Evolutionary conservation across 2,888 invertebrate genomes (phyloP), one percentile per base, ranked within the genome.

Genomic region (Acanthopleura granulata): DNA sequence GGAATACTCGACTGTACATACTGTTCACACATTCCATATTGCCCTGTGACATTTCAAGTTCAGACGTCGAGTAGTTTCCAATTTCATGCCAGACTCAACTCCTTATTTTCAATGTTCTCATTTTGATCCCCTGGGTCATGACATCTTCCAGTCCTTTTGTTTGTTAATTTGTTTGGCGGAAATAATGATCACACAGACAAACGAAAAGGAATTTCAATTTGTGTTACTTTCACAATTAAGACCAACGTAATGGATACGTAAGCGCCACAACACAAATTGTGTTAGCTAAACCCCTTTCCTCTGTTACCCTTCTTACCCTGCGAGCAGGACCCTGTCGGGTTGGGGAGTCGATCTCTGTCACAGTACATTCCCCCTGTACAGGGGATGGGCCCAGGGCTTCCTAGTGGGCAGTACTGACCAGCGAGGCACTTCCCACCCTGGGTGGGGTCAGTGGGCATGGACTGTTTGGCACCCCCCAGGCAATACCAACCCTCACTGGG

Each of bases 401-500:
- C 88, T 25, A 76, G 81, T 0, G 88, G 89, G 76, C 89, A 89
- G 79, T 85, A 89, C 49, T 85, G 78, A 0, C 89, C 88, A 1
- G 74, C 62, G 12, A 51, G 49, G 79, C 87, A 86, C 71, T 80
- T 77, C 51, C 89, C 85, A 14, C 89, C 89, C 79, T 87, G 84
- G 0, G 73, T n/a, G 0, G 81, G 74, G 70, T 83, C 79, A 4
- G 82, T 85, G 0, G 89, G 89, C 81, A 82, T 87, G 3, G 84
- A 62, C 74, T 83, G 78, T 1, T 80, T 83, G 15, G 89, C 82
- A 0, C 87, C 87, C 4, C 79, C 83, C 1, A 75, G 76, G 76
- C 89, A 89, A 78, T 87, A 89, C 82, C 84, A 89, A 15, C 88
- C 89, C 66, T 83, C 84, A 78, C 87, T 87, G 78, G 9, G 76